Percentiles rank a stretch among this genome's conserved stretches.
Evolutionary conservation across 2,888 invertebrate species (phyloP).

Genomic region (Clepsis dumicolana): DNA sequence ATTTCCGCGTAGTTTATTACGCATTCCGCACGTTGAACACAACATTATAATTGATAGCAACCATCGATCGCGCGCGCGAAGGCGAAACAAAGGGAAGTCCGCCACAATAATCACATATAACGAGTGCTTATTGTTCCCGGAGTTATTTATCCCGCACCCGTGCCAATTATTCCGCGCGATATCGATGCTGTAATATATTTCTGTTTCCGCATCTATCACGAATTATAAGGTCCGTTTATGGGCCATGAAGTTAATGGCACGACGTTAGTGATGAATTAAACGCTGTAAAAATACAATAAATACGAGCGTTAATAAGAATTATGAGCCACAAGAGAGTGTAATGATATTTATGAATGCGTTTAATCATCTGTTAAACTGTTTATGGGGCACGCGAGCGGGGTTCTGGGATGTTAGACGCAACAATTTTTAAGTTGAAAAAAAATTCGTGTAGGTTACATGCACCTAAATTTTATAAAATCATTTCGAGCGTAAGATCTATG

Average conservation of each 20-base stretch:
- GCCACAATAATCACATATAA: slow-evolving; percentile 38
- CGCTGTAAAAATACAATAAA: slow-evolving; percentile 37
- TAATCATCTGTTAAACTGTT: slow-evolving; percentile 35
- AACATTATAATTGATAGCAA: slow-evolving; percentile 11
- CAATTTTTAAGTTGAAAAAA: neutral
- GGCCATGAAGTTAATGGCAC: slow-evolving; percentile 37
- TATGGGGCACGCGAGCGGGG: slow-evolving; percentile 8
- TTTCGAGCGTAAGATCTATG: too few species aligned
- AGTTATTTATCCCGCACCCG: slow-evolving; percentile 45
- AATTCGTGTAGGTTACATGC: too few species aligned
- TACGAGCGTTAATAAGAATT: slow-evolving; percentile 36
- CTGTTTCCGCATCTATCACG: slow-evolving; percentile 20
- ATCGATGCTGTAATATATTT: slow-evolving; percentile 51
- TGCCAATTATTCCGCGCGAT: slow-evolving; percentile 49
- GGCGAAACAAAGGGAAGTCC: slow-evolving; percentile 27
- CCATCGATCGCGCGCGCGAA: slow-evolving; percentile 16
- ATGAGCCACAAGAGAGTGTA: slow-evolving; percentile 33
- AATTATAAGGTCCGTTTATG: slow-evolving; percentile 37
- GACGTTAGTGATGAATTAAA: slow-evolving; percentile 33
- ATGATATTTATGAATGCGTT: slow-evolving; percentile 38
- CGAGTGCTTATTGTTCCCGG: slow-evolving; percentile 25
- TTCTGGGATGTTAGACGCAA: neutral
- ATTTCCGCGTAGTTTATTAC: slow-evolving; percentile 1
- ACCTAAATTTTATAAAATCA: too few species aligned
- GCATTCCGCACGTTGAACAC: slow-evolving; percentile 7